These are phyloP conservation scores for Thyatira batis DNA, from an alignment of 2,888 invertebrate species.

Conservation along the genomic window DNA sequence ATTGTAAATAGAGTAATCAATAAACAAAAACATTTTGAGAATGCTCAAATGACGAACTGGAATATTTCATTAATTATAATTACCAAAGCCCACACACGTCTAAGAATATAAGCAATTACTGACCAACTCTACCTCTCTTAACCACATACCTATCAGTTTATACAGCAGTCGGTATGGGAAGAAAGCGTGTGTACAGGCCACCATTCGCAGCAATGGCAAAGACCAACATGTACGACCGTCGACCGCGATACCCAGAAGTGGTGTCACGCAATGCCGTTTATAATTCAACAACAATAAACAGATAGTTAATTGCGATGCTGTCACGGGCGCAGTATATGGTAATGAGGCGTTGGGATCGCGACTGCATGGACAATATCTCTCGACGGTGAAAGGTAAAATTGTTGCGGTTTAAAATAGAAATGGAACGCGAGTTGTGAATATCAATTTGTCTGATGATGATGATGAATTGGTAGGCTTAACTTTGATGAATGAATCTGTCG, in stretches of 20 bases:
- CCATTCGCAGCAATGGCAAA: not conserved
- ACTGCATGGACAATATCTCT: slow-evolving; percentile 79
- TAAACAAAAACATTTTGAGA: not conserved
- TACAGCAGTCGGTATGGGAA: not conserved
- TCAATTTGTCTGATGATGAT: not conserved
- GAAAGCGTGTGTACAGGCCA: not conserved
- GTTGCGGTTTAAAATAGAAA: slow-evolving; percentile 32
- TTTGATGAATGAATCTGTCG: not conserved
- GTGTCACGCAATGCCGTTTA: slow-evolving; percentile 74
- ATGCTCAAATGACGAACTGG: not conserved
- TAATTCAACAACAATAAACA: slow-evolving; percentile 82
- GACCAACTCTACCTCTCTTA: not conserved
- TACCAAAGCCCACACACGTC: not conserved
- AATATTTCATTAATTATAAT: not conserved
- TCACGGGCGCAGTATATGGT: slow-evolving; percentile 81
- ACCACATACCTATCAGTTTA: not conserved
- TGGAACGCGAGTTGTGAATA: not conserved
- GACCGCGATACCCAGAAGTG: slow-evolving; percentile 10
- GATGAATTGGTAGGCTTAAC: not conserved
- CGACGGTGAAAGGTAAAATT: slow-evolving; percentile 78
- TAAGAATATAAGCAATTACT: not conserved
- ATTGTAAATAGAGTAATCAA: too few relatives aligned
- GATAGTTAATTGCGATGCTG: slow-evolving; percentile 82
- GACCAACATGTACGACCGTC: not conserved
- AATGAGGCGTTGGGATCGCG: slow-evolving; percentile 80